A percentile compares a stretch with the other conserved stretches of the same genome.
Evolutionary conservation across 2,888 invertebrate species (phyloP).

Genomic region (Hypsopygia costalis): DNA sequence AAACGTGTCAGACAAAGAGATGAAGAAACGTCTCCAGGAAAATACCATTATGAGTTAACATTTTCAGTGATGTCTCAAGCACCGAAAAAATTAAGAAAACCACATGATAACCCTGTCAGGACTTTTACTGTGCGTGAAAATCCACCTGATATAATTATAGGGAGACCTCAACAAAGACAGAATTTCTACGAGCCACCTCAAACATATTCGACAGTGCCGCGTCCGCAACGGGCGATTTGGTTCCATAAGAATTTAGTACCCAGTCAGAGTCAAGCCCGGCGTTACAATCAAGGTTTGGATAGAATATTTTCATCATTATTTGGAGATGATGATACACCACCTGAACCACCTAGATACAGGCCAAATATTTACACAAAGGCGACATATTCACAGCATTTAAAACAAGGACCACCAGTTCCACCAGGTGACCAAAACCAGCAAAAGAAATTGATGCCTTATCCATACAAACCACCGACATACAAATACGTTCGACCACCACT

Average conservation of each 20-base stretch:
- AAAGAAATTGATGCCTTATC: slow-evolving; percentile 44
- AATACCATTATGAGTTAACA: slow-evolving; percentile 83
- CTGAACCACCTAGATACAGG: slow-evolving; percentile 39
- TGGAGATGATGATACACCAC: slow-evolving; percentile 50
- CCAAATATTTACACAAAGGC: slow-evolving; percentile 25
- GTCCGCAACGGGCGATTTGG: slow-evolving; percentile 59
- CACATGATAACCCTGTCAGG: slow-evolving; percentile 77
- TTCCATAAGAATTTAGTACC: slow-evolving; percentile 61
- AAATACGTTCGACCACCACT: slow-evolving; percentile 48
- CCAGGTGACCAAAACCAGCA: slow-evolving; percentile 46
- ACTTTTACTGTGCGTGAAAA: slow-evolving; percentile 83
- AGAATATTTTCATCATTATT: slow-evolving; percentile 65
- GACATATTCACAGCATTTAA: slow-evolving; percentile 40
- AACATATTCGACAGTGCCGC: slow-evolving; percentile 15
- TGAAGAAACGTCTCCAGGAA: slow-evolving; percentile 57
- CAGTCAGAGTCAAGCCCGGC: slow-evolving; percentile 33
- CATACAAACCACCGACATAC: slow-evolving; percentile 41
- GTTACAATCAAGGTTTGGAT: slow-evolving; percentile 47
- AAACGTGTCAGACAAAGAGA: slow-evolving; percentile 84
- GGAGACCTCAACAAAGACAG: slow-evolving; percentile 30
- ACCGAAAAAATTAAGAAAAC: slow-evolving; percentile 61
- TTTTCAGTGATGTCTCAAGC: slow-evolving; percentile 82
- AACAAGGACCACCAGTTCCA: slow-evolving; percentile 43
- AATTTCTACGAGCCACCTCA: slow-evolving; percentile 25
- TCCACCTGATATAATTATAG: slow-evolving; percentile 46